These are phyloP conservation scores for Plusia festucae DNA, from an alignment of 2,888 invertebrate species.

Conservation along the genomic window DNA sequence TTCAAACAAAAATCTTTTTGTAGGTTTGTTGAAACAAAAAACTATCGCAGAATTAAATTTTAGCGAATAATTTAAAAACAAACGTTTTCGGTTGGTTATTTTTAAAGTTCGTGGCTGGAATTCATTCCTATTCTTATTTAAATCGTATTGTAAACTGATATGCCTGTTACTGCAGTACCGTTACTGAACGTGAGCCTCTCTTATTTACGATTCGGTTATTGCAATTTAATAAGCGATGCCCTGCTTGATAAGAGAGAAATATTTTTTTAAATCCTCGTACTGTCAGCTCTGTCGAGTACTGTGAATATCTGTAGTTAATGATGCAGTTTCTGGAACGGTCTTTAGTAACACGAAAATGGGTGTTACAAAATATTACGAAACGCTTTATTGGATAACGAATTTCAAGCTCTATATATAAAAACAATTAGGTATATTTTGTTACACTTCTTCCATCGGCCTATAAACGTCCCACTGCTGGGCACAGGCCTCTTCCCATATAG, in stretches of 20 bases:
- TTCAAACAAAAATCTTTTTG: too few species aligned
- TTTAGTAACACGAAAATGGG: neutral
- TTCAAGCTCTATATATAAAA: too few species aligned
- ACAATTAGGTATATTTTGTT: too few species aligned
- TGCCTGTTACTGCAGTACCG: neutral
- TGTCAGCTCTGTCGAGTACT: neutral
- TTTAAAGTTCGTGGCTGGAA: neutral
- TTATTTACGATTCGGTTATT: constrained; percentile 54
- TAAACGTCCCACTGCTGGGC: too few species aligned
- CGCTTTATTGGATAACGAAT: neutral
- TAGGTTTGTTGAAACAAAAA: too few species aligned
- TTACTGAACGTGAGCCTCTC: constrained; percentile 38
- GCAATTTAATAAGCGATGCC: constrained; percentile 57
- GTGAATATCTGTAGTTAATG: neutral
- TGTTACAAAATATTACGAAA: too few species aligned
- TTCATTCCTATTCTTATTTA: neutral
- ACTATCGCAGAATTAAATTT: too few species aligned
- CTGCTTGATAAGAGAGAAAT: constrained; percentile 34
- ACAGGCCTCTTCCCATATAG: too few species aligned
- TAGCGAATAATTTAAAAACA: too few species aligned
- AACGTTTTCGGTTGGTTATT: too few species aligned
- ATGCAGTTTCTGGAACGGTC: neutral
- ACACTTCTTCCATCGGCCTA: too few species aligned
- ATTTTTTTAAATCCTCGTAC: constrained; percentile 21
- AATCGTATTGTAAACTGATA: constrained; percentile 1